Evolutionary conservation across 2,888 invertebrate species (phyloP), one percentile per base, ranked within the genome.

Genomic region (Sinodicranocentrus sp.): DNA sequence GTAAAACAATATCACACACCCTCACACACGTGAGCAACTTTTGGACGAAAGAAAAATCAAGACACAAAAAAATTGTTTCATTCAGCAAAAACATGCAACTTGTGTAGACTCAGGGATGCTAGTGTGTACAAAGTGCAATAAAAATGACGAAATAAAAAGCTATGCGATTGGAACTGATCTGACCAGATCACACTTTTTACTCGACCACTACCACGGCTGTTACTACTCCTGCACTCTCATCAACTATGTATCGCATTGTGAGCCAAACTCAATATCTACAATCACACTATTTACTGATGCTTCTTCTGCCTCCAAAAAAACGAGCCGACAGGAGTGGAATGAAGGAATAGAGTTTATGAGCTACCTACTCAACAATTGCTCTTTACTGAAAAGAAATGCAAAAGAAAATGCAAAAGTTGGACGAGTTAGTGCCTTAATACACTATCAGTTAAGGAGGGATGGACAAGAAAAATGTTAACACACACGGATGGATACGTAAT

Each of bases 381-480:
- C 57, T 26, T 52, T 17, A 23, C 52, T 54, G 21, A 23, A 26
- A 57, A 65, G 59, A 68, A 54, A 65, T 67, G 65, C 80, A 33
- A 72, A 54, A 80, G 65, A 80, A 72, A 67, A 65, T 80, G 80
- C 80, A 72, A 80, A 79, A 71, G 57, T 65, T 26, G 17, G 44
- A 63, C 23, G 15, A 63, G 26, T 48, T 33, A 57, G 70, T 70
- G 79, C 79, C 72, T 80, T 80, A 80, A 80, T 80, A 67, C 72
- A 67, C 61, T 28, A 80, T 80, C 57, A 72, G 80, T 80, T 80
- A 80, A 72, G 80, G 17, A 54, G 48, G 79, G 8, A 80, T 67
- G 80, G 80, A 80, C 54, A 80, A 26, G 17, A 71, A 63, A 70
- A 70, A 28, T 65, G 65, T 57, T 61, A 79, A 57, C 33, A 33